These are phyloP conservation scores for Neodiprion pinetum DNA, from an alignment of 1,140 invertebrate genomes.

Conservation along the genomic window DNA sequence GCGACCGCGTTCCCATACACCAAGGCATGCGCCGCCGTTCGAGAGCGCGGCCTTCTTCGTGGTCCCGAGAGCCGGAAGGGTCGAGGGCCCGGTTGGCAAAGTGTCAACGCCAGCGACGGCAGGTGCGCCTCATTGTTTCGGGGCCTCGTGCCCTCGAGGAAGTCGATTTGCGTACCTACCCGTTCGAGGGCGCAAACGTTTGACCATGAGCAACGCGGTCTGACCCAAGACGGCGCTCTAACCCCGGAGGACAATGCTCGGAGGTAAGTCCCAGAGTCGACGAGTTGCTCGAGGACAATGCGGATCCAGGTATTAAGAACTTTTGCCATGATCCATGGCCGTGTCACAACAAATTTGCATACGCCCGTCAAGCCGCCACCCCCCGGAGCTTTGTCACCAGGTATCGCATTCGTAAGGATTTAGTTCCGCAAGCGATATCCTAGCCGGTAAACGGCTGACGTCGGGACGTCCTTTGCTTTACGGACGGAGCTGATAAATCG, in stretches of 20 bases:
- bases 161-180: too few relatives aligned
- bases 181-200: not conserved
- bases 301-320: not conserved
- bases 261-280: not conserved
- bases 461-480: not conserved
- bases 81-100: not conserved
- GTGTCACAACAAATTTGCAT: constrained; percentile 4
- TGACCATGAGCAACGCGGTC: not conserved
- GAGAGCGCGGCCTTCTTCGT: too few relatives aligned
- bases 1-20: too few relatives aligned
- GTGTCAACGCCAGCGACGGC: not conserved
- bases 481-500: not conserved
- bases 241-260: not conserved
- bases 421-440: not conserved
- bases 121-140: not conserved
- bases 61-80: too few relatives aligned
- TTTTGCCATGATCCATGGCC: not conserved
- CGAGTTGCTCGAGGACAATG: not conserved
- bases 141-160: not conserved
- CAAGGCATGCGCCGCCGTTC: too few relatives aligned
- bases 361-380: not conserved
- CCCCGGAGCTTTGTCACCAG: not conserved
- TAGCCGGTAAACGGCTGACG: not conserved
- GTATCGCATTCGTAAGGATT: not conserved
- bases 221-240: not conserved